Conservation (phyloP, 2,797 vertebrate species). For the Rhynchonycteris naso region DNA sequence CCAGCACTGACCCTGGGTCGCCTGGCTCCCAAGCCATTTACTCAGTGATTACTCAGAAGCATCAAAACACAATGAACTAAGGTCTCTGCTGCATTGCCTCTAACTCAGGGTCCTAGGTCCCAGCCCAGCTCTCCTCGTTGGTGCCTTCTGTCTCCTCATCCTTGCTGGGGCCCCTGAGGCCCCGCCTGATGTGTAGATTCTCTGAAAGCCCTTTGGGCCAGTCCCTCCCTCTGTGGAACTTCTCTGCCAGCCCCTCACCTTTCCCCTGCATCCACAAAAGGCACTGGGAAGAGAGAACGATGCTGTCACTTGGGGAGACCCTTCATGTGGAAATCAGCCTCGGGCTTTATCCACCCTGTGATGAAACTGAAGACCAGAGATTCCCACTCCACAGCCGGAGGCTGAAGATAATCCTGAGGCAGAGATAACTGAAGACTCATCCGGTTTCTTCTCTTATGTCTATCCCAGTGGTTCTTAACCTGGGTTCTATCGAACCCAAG, state of each 20-base stretch:
- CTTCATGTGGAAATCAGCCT: too few species aligned
- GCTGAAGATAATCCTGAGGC: neutral
- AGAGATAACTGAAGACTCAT: neutral
- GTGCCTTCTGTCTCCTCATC: neutral
- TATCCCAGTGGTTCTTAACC: too few species aligned
- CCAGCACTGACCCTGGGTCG: neutral
- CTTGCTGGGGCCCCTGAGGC: neutral
- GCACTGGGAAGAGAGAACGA: neutral
- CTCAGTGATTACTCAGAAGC: rapidly evolving
- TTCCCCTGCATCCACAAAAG: neutral
- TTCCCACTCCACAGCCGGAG: rapidly evolving
- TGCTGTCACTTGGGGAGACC: neutral
- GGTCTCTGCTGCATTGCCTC: neutral
- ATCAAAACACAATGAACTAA: rapidly evolving
- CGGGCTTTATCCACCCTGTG: rapidly evolving
- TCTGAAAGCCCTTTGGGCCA: neutral
- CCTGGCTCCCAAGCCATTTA: neutral
- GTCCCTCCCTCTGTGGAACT: neutral
- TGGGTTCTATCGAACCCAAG: too few species aligned
- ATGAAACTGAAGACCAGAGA: neutral
- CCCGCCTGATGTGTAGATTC: neutral
- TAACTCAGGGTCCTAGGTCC: neutral
- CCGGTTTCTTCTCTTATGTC: neutral
- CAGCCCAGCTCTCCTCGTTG: neutral
- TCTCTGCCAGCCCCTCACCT: rapidly evolving